Conservation (phyloP, 2,888 invertebrate species). For the Stenotaenia linearis region DNA sequence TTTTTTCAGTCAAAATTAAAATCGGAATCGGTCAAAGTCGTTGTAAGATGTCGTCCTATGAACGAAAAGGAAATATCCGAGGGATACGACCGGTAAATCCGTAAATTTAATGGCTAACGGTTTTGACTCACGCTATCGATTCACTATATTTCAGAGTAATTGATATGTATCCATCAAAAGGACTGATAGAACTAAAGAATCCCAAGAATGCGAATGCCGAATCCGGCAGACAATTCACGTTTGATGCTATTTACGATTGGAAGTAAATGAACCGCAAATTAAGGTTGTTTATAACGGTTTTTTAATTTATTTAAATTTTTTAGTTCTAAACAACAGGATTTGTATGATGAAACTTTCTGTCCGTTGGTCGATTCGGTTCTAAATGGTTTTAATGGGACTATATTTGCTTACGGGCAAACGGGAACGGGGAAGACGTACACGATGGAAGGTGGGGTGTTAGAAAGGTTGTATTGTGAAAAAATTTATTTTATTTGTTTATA, state of each 20-base stretch:
- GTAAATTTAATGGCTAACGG: neutral
- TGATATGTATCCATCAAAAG: conserved; percentile 74
- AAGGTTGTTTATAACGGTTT: neutral
- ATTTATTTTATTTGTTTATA: conserved; percentile 31
- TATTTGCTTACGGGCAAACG: conserved; percentile 99
- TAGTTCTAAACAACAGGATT: conserved; percentile 77
- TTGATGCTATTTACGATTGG: conserved; percentile 94
- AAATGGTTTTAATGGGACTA: conserved; percentile 97
- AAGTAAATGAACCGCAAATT: conserved; percentile 51
- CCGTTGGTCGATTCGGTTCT: conserved; percentile 91
- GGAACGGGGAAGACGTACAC: conserved; percentile 81
- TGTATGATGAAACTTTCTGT: conserved; percentile 94
- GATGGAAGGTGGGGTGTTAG: conserved; percentile 55
- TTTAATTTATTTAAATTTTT: conserved; percentile 39
- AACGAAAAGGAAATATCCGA: conserved; percentile 74
- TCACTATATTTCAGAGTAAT: conserved; percentile 57
- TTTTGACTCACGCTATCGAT: neutral
- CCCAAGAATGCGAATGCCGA: conserved; percentile 68
- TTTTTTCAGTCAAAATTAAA: neutral
- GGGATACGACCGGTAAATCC: conserved; percentile 58
- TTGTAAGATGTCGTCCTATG: conserved; percentile 94
- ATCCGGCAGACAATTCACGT: conserved; percentile 79
- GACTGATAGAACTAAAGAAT: conserved; percentile 84
- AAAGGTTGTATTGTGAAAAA: neutral
- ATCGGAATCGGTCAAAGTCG: conserved; percentile 84